Evolutionary conservation across 2,797 vertebrate species (phyloP).

Genomic region (Sebastes itinus): DNA sequence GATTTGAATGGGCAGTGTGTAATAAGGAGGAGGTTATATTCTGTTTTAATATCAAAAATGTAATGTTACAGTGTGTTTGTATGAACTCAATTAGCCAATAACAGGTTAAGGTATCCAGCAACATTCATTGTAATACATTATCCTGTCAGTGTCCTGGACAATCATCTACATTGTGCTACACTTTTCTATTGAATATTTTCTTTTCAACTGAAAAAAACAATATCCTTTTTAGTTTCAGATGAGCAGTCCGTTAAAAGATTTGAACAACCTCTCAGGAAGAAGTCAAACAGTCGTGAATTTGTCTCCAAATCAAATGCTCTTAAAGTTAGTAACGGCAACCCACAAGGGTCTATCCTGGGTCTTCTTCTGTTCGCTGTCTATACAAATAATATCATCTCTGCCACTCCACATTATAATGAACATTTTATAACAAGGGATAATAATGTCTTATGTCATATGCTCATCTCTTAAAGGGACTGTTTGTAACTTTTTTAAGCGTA

Average conservation of each 20-base stretch:
- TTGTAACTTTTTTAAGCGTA: too few relatives aligned
- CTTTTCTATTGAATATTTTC: background rate
- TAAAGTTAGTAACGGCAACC: background rate
- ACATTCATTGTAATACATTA: background rate
- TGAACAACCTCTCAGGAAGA: background rate
- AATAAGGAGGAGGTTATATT: slow-evolving; percentile 12
- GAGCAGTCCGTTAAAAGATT: background rate
- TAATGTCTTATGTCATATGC: background rate
- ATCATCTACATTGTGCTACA: background rate
- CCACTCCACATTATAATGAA: background rate
- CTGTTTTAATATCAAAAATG: background rate
- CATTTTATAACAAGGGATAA: background rate
- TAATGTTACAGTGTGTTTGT: background rate
- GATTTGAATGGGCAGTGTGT: slow-evolving; percentile 53
- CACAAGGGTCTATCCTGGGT: background rate
- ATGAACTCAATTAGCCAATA: background rate
- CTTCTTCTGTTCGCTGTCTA: background rate
- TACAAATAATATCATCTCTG: background rate
- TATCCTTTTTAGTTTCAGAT: background rate
- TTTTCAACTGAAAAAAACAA: background rate
- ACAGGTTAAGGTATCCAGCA: background rate
- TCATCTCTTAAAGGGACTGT: background rate
- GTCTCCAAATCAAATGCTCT: background rate
- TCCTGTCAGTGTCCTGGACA: background rate
- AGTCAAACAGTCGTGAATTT: background rate